Percentiles rank a stretch among this genome's conserved stretches.
Conservation (phyloP, 2,113 vertebrate genomes). For the Salvelinus namaycush region DNA sequence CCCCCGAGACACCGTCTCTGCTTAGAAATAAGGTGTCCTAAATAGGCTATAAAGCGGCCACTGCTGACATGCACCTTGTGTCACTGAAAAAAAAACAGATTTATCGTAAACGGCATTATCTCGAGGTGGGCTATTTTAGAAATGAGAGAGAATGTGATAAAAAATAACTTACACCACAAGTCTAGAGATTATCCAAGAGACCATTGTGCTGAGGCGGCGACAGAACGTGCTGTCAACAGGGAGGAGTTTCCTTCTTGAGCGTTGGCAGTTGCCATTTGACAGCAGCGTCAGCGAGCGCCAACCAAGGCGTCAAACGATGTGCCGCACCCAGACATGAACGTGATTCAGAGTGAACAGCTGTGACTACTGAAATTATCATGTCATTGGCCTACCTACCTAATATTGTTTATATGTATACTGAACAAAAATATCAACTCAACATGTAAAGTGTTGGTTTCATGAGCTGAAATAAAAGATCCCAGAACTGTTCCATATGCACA, state of each 20-base stretch:
- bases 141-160: conserved; percentile 1
- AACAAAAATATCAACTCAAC: too few relatives aligned
- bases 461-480: too few relatives aligned
- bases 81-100: conserved; percentile 5
- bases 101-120: neutral
- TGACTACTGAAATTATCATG: neutral
- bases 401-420: too few relatives aligned
- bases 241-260: conserved; percentile 69
- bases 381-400: too few relatives aligned
- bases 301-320: conserved; percentile 39
- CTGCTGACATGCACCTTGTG: conserved; percentile 17
- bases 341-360: conserved; percentile 44
- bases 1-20: neutral
- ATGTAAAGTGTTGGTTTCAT: too few relatives aligned
- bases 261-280: conserved; percentile 68
- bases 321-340: conserved; percentile 51
- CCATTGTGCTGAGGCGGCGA: conserved; percentile 84
- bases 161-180: conserved; percentile 93
- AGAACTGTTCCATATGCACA: too few relatives aligned
- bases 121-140: neutral
- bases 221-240: conserved; percentile 66
- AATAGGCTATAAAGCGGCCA: conserved; percentile 35
- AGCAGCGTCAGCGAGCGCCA: conserved; percentile 62
- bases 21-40: neutral
- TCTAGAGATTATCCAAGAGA: conserved; percentile 98